phyloP scores from a whole-genome alignment of 1,140 invertebrate genomes.

The Bombus cullumanus region DNA sequence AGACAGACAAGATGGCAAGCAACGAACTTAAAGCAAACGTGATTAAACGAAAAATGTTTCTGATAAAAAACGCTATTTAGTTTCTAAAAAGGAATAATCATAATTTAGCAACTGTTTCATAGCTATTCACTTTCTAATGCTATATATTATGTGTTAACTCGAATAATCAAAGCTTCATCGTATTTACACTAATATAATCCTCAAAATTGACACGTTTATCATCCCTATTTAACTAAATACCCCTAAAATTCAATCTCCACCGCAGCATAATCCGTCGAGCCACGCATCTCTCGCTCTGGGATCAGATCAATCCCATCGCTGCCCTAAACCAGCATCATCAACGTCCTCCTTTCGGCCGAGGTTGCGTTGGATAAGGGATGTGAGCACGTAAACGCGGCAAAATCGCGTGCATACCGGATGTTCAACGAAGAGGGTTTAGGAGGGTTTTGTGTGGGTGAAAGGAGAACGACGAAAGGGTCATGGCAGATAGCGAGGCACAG shows the following conservation, averaged over 20 bases:
- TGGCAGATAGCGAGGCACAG: not conserved
- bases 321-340: constrained; percentile 9
- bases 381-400: constrained; percentile 29
- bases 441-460: not conserved
- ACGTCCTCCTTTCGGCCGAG: constrained; percentile 12
- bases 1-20: too few relatives aligned
- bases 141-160: not conserved
- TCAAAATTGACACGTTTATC: not conserved
- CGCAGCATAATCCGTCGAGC: not conserved
- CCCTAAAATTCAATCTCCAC: not conserved
- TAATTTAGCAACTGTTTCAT: not conserved
- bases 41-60: too few relatives aligned
- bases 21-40: too few relatives aligned
- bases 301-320: constrained; percentile 12
- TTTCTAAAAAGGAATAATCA: not conserved
- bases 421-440: not conserved
- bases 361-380: constrained; percentile 7
- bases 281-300: not conserved
- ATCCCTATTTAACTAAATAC: not conserved
- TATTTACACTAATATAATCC: not conserved
- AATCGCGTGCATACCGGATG: constrained; percentile 48
- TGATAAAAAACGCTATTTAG: too few relatives aligned
- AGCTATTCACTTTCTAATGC: not conserved
- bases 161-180: not conserved
- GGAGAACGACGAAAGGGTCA: not conserved